Percentiles rank a stretch among this genome's conserved stretches.
phyloP scores from a whole-genome alignment of 1,140 invertebrate genomes.

The Drosophila nigrodunni region DNA sequence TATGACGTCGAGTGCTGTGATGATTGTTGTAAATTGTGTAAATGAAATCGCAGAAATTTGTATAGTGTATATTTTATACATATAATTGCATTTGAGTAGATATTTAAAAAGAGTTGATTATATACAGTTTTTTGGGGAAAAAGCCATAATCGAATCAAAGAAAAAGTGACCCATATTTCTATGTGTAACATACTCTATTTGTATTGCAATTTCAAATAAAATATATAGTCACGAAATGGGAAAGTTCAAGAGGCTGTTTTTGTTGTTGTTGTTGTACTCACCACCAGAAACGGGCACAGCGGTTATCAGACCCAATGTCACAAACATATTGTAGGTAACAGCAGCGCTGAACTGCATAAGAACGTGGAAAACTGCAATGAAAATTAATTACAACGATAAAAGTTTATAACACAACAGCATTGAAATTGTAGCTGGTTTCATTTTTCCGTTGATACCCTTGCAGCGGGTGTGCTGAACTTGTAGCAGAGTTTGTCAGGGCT shows the following conservation, averaged over 20 bases:
- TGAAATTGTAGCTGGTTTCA: background rate
- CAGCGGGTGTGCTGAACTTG: too few species aligned
- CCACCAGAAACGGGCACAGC: constrained; percentile 96
- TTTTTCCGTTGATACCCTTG: too few species aligned
- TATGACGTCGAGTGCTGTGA: constrained; percentile 92
- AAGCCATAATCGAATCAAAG: background rate
- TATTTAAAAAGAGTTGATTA: background rate
- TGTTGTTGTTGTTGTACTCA: constrained; percentile 85
- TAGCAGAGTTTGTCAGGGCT: too few species aligned
- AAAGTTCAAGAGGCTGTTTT: constrained; percentile 2
- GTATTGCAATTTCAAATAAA: constrained; percentile 65
- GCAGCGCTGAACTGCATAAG: constrained; percentile 95
- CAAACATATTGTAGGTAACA: constrained; percentile 96
- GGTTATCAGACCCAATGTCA: constrained; percentile 95
- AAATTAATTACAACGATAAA: constrained; percentile 74
- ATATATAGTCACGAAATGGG: constrained; percentile 16
- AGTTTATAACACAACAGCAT: constrained; percentile 43
- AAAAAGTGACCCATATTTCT: constrained; percentile 12
- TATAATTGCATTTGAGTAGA: background rate
- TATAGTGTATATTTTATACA: constrained; percentile 1
- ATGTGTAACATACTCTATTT: constrained; percentile 8
- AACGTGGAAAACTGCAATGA: constrained; percentile 93
- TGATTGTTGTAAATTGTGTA: background rate
- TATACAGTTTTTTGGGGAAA: background rate
- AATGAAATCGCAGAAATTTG: background rate